Percentiles rank a stretch among this genome's conserved stretches.
Evolutionary conservation across 2,888 invertebrate species (phyloP).

Genomic region (Andrena dorsata): DNA sequence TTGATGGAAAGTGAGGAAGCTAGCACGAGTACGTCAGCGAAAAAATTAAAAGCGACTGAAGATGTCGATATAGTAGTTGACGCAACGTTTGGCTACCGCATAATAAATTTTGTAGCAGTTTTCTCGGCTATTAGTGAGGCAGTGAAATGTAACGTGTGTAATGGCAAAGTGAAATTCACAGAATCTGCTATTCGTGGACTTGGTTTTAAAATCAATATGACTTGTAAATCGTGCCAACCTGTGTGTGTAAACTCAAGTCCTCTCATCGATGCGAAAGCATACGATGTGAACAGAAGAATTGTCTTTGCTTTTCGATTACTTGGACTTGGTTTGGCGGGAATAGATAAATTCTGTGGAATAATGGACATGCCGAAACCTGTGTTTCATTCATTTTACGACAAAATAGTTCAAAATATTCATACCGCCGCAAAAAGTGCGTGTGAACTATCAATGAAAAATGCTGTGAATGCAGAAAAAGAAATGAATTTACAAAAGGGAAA

Average conservation of each 20-base stretch:
- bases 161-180: background rate
- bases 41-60: conserved; percentile 48
- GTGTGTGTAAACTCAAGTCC: conserved; percentile 9
- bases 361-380: conserved; percentile 46
- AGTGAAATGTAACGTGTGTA: conserved; percentile 15
- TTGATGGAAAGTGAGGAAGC: conserved; percentile 16
- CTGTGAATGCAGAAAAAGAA: conserved; percentile 16
- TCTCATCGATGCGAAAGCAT: conserved; percentile 11
- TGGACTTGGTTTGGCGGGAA: conserved; percentile 50
- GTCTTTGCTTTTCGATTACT: conserved; percentile 32
- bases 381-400: conserved; percentile 53
- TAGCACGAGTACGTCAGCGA: conserved; percentile 50
- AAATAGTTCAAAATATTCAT: conserved; percentile 30
- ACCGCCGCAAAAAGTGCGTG: conserved; percentile 31
- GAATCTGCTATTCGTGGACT: conserved; percentile 10
- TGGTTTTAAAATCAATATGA: conserved; percentile 18
- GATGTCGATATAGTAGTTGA: background rate
- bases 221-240: conserved; percentile 1
- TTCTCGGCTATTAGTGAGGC: conserved; percentile 7
- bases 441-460: conserved; percentile 9
- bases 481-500: conserved; percentile 5
- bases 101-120: conserved; percentile 19
- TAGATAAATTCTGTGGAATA: conserved; percentile 59
- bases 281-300: conserved; percentile 20
- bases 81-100: conserved; percentile 20